These are phyloP conservation scores for Thymelicus acteon DNA, from an alignment of 2,888 invertebrate species.

Conservation along the genomic window DNA sequence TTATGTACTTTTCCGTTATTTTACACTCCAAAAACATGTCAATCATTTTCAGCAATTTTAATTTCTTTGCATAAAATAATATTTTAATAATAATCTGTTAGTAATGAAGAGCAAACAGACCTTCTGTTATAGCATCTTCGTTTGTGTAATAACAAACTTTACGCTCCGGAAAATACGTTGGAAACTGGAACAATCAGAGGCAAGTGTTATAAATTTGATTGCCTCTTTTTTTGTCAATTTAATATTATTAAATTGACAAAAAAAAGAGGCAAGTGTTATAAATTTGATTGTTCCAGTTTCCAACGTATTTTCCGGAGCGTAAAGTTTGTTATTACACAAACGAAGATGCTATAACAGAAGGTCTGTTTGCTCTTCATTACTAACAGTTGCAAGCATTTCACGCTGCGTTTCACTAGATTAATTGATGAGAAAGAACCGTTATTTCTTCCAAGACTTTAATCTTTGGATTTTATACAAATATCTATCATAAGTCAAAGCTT, in stretches of 20 bases:
- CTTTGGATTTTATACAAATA: conserved; percentile 13
- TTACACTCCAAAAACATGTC: too few relatives aligned
- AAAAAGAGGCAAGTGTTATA: background rate
- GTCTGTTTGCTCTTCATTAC: conserved; percentile 48
- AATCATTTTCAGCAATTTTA: too few relatives aligned
- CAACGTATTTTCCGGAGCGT: conserved; percentile 2
- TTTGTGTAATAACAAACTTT: background rate
- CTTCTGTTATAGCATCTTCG: conserved; percentile 7
- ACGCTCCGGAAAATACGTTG: conserved; percentile 2
- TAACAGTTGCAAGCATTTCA: conserved; percentile 48
- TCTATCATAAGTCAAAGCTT: background rate
- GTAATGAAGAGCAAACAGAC: conserved; percentile 48
- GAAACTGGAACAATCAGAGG: background rate
- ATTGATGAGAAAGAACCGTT: conserved; percentile 17
- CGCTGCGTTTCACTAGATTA: conserved; percentile 39
- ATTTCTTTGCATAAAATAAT: too few relatives aligned
- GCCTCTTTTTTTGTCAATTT: too few relatives aligned
- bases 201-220: too few relatives aligned
- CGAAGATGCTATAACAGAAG: conserved; percentile 7
- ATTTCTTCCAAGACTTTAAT: conserved; percentile 8
- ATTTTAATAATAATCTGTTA: too few relatives aligned
- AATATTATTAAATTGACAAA: too few relatives aligned
- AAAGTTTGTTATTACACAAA: background rate
- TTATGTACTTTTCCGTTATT: too few relatives aligned
- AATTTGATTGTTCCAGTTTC: background rate